Evolutionary conservation across 2,797 vertebrate genomes (phyloP), one percentile per base, ranked within the genome.

Genomic region (Carapus acus): DNA sequence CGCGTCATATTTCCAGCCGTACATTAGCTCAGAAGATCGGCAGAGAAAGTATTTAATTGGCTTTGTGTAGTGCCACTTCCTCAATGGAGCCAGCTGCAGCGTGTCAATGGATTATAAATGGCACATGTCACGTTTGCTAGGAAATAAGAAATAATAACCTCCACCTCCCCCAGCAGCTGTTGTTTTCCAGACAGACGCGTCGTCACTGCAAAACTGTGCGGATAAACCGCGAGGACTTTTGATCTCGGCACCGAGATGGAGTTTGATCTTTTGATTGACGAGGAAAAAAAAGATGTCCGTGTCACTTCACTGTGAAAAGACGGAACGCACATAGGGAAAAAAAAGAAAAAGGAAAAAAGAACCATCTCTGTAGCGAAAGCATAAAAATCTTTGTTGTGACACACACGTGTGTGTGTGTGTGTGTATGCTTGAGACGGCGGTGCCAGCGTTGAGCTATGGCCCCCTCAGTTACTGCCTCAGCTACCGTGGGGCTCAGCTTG

Each of bases 71-170:
- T 72, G 38, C 47, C 18, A 21, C 45, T 71, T 55, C 33, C 54
- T 71, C 46, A 49, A 29, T n/a, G 37, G 36, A 73, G 57, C 36
- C 66, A 56, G 64, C 60, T 65, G 71, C 54, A 56, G 45, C 41
- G 29, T 81, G 76, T 74, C 73, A 68, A 54, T 24, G 49, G 52
- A 72, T 79, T 76, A 76, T 67, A 79, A 79, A 83, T 73, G 63
- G 72, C 67, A 72, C 57, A 65, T 73, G 79, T 40, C 66, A 68
- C 38, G 21, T 73, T 72, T 66, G 63, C 7, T 18, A 31, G 62
- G 68, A 76, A 71, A 76, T 59, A 71, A 66, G 43, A 65, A 54
- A 68, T 47, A 54, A 79, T 78, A 71, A 80, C 73, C 73, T 69
- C 70, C 48, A 69, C 55, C 62, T 63, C 37, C 67, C 67, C 52